Conservation (phyloP, 92 coral and sea anemone genomes). For the Umimayanthus chanpuru region DNA sequence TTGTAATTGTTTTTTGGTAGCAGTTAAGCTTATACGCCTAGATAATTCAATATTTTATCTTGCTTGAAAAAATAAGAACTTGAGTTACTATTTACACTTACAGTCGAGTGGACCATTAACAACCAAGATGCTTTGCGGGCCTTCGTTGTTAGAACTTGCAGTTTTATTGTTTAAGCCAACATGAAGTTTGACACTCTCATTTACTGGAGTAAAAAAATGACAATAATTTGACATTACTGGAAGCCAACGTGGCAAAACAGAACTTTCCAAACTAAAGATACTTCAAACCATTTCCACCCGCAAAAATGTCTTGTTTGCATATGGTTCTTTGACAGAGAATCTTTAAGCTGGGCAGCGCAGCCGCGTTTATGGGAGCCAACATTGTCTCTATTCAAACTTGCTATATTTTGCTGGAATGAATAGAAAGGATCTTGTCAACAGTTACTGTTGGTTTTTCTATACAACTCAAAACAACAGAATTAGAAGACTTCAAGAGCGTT, state of each 20-base stretch:
- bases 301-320: background rate
- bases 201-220: background rate
- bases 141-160: background rate
- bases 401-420: background rate
- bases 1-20: slow-evolving; percentile 2
- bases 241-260: background rate
- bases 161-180: background rate
- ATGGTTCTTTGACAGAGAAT: no score
- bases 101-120: background rate
- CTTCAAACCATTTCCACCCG: background rate
- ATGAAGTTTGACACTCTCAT: background rate
- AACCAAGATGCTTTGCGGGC: background rate
- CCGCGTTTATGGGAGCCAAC: background rate
- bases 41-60: background rate
- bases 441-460: background rate
- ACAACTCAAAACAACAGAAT: background rate
- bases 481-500: background rate
- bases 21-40: background rate
- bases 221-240: background rate
- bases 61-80: slow-evolving; percentile 31
- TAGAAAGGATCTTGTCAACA: background rate
- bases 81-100: background rate
- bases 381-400: no score
- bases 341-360: background rate
- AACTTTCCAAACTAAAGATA: background rate